Conservation (phyloP, 2,888 invertebrate species). For the Cataglyphis cursor region DNA sequence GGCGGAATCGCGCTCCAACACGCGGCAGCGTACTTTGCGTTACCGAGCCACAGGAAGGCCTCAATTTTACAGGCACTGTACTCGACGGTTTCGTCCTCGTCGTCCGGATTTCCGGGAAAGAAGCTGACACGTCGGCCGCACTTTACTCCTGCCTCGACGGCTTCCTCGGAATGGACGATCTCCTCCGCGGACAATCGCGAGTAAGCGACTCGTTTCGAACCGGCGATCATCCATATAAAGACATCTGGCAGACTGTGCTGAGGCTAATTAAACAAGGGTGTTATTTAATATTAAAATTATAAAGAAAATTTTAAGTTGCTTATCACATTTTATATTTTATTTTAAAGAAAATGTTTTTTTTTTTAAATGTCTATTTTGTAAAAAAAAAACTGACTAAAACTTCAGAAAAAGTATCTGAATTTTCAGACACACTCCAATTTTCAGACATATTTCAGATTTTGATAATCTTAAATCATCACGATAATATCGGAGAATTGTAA, state of each 20-base stretch:
- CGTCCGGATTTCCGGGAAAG: slow-evolving; percentile 77
- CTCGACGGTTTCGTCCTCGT: slow-evolving; percentile 65
- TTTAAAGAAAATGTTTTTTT: not conserved
- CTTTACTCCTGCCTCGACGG: slow-evolving; percentile 86
- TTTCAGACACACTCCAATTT: too few species aligned
- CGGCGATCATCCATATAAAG: slow-evolving; percentile 88
- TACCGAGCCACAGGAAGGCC: slow-evolving; percentile 84
- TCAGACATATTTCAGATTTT: too few species aligned
- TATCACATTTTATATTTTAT: not conserved
- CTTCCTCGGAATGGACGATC: slow-evolving; percentile 87
- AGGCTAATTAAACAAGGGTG: slow-evolving; percentile 81
- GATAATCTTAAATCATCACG: too few species aligned
- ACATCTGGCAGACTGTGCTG: slow-evolving; percentile 89
- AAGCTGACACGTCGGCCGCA: slow-evolving; percentile 87
- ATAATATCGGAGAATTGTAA: too few species aligned
- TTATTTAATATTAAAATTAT: not conserved
- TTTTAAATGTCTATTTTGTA: too few species aligned
- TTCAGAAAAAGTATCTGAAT: too few species aligned
- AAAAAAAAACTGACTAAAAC: too few species aligned
- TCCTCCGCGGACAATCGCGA: slow-evolving; percentile 87
- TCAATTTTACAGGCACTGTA: slow-evolving; percentile 82
- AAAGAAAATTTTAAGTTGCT: not conserved
- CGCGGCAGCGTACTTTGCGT: slow-evolving; percentile 75
- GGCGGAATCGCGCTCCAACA: slow-evolving; percentile 83
- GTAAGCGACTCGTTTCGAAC: slow-evolving; percentile 88